Evolutionary conservation across 1,140 invertebrate genomes (phyloP), one percentile per base, ranked within the genome.

Genomic region (Phthorimaea operculella): DNA sequence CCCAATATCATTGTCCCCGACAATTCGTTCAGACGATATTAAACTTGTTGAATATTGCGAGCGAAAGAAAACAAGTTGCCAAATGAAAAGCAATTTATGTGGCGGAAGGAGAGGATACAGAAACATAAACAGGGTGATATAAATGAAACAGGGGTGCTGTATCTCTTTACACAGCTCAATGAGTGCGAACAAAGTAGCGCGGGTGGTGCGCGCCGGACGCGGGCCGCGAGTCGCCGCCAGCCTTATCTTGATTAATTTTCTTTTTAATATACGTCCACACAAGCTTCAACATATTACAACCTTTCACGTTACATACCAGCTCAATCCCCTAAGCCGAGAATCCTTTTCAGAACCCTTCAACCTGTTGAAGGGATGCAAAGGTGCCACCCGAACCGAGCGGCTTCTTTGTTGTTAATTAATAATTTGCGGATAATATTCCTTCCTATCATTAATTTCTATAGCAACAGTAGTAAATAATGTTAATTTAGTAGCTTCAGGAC

Each of bases 151-250:
- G 61, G 62, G 66, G 64, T 55, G 53, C 50, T 68, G 66, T 70
- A 66, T 75, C 68, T 72, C 63, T 68, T 65, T 59, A 64, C 63
- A 70, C 70, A 65, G 66, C 36, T 63, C 57, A 71, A 58, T 68
- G 64, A 49, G 60, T 61, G 62, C 59, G 68, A 57, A 75, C 72
- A 72, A 71, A 68, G 64, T 58, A 60, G 48, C 53, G 21, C 57
- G 59, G 55, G 51, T 10, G 15, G 57, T 49, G 44, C 34, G 11
- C 48, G 48, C 48, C 48, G 48, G 48, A 50, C 48, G 11, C 48
- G 48, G 10, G 18, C 21, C 15, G 16, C 17, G n/a, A 16, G 17
- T 4, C 16, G 21, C 17, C 48, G 12, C 45, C 42, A 49, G 16
- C 53, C 53, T 49, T 36, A 56, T 50, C 48, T 56, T 50, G 54